Percentiles rank a stretch among this genome's conserved stretches.
Evolutionary conservation across 2,113 vertebrate species (phyloP).

Genomic region (Pterocles burchelli): DNA sequence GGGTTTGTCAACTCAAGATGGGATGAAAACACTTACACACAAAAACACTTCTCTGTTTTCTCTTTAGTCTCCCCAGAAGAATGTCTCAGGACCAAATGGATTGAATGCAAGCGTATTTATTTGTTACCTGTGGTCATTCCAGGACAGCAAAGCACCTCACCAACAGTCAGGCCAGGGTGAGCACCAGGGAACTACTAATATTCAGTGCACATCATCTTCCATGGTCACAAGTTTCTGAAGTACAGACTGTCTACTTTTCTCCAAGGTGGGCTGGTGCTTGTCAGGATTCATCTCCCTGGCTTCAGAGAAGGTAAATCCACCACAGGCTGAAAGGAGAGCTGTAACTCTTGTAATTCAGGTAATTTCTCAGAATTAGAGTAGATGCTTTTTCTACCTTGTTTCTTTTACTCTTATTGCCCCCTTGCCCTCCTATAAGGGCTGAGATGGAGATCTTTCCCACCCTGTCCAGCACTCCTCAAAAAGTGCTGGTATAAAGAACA

Average conservation of each 20-base stretch:
- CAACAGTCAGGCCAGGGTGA: neutral
- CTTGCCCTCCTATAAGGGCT: neutral
- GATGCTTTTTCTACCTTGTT: neutral
- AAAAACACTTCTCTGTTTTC: neutral
- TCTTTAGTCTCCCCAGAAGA: neutral
- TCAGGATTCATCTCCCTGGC: neutral
- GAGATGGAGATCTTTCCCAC: neutral
- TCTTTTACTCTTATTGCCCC: neutral
- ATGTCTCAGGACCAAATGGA: neutral
- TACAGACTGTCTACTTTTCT: neutral
- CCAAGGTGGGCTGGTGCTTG: neutral
- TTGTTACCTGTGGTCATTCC: neutral
- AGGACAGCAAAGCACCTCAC: neutral
- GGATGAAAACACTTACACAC: neutral
- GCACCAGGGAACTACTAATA: neutral
- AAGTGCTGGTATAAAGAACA: neutral
- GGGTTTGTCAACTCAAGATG: neutral
- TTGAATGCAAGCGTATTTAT: neutral
- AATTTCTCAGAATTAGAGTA: neutral
- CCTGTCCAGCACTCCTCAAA: neutral
- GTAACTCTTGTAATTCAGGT: neutral
- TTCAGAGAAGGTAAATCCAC: neutral
- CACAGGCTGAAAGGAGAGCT: neutral
- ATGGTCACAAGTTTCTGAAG: neutral
- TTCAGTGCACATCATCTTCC: neutral